Evolutionary conservation across 2,888 invertebrate species (phyloP), one percentile per base, ranked within the genome.

Genomic region (Xestia xanthographa): DNA sequence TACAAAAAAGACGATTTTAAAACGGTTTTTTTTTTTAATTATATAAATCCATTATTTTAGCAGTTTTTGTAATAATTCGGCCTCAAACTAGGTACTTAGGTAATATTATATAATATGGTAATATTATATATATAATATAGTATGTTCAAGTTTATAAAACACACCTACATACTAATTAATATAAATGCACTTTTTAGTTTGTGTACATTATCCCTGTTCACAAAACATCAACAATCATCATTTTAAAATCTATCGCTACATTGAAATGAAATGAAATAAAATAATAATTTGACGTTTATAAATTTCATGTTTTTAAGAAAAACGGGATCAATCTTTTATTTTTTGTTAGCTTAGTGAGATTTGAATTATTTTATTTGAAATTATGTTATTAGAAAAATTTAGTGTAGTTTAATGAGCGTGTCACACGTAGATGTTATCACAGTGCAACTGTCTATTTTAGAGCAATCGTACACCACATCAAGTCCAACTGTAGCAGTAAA

Each of bases 331-430:
- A 45, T 29, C 29, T 34, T 22, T 26, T 66, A 79, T 66, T 12
- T 80, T 43, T 4, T 8, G 17, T 66, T 79, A 58, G 50, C 20
- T 68, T 45, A 72, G 72, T 72, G 65, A 79, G 43, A 70, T 69
- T 75, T 43, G 12, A 9, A 70, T 56, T n/a, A 41, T 77, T 68
- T 77, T 62, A 48, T 50, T 69, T 63, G n/a, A 53, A 4, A 56
- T 80, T 72, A 50, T 58, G 67, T 62, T 80, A 66, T 1, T 72
- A 83, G 72, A 34, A 62, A 83, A 69, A 2, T 53, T 12, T 50
- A 58, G 9, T 14, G 26, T 83, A 65, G 38, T 63, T 62, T 17
- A 56, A 66, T 66, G 2, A 53, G 48, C 56, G 48, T 71, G n/a
- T 34, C 4, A 29, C 34, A 9, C 29, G 41, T 34, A 34, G 17